phyloP scores from a whole-genome alignment of 2,113 vertebrate species.

The Otocyon megalotis region DNA sequence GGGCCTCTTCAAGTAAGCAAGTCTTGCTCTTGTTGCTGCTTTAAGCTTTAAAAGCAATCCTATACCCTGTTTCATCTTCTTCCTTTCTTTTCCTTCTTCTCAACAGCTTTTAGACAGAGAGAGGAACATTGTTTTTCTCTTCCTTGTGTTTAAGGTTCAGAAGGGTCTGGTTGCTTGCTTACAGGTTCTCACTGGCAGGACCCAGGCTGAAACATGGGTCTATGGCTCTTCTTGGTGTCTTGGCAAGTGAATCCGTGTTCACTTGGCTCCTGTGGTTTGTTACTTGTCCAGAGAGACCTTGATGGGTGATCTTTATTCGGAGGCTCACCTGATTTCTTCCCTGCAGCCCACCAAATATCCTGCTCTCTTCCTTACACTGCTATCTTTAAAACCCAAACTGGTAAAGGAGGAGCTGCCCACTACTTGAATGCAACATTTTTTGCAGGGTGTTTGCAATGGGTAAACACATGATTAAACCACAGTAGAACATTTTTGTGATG shows the following conservation, averaged over 20 bases:
- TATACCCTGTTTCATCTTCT: neutral
- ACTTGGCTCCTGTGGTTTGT: neutral
- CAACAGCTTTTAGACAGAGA: neutral
- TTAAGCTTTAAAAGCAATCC: neutral
- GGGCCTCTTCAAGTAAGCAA: rapidly evolving
- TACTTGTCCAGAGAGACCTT: neutral
- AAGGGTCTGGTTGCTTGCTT: neutral
- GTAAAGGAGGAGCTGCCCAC: neutral
- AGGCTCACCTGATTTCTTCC: neutral
- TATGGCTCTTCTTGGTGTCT: neutral
- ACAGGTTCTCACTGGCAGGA: neutral
- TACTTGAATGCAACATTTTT: neutral
- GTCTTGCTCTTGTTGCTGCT: neutral
- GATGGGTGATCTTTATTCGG: neutral
- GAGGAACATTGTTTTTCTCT: neutral
- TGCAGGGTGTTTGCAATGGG: neutral
- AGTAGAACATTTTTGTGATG: conserved; percentile 23
- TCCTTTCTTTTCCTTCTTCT: neutral
- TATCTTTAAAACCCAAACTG: neutral
- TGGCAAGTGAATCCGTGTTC: neutral
- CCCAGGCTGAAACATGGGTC: neutral
- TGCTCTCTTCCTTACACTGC: neutral
- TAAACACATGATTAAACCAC: conserved; percentile 12
- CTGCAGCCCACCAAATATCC: rapidly evolving
- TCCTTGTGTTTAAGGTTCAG: neutral